A percentile compares a stretch with the other conserved stretches of the same genome.
phyloP scores from a whole-genome alignment of 2,113 vertebrate genomes.

The Muscicapa adusta region DNA sequence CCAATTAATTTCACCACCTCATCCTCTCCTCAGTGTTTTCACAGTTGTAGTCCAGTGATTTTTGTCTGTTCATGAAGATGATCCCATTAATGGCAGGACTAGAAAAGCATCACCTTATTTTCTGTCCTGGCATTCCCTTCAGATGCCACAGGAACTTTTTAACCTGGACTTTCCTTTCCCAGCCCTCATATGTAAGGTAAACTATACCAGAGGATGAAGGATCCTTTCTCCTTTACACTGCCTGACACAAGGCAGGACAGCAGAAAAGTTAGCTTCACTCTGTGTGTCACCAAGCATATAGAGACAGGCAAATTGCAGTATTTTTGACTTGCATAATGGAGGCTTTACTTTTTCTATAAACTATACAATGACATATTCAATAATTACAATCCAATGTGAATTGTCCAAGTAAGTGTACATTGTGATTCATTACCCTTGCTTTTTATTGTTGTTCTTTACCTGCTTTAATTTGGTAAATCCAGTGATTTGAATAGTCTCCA shows the following conservation, averaged over 20 bases:
- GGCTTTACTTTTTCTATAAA: background rate
- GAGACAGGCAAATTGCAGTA: background rate
- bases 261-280: background rate
- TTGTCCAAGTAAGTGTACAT: background rate
- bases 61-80: background rate
- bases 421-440: background rate
- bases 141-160: background rate
- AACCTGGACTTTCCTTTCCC: background rate
- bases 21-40: background rate
- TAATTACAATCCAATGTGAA: background rate
- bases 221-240: background rate
- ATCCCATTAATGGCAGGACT: background rate
- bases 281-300: background rate
- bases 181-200: background rate
- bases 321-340: background rate
- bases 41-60: background rate
- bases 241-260: background rate
- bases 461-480: background rate
- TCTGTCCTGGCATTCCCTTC: background rate
- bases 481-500: background rate
- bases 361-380: background rate
- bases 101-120: background rate
- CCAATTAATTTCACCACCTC: background rate
- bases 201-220: background rate
- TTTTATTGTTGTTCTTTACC: background rate